Evolutionary conservation across 2,797 vertebrate species (phyloP).

Genomic region (Sandelia bainsii): DNA sequence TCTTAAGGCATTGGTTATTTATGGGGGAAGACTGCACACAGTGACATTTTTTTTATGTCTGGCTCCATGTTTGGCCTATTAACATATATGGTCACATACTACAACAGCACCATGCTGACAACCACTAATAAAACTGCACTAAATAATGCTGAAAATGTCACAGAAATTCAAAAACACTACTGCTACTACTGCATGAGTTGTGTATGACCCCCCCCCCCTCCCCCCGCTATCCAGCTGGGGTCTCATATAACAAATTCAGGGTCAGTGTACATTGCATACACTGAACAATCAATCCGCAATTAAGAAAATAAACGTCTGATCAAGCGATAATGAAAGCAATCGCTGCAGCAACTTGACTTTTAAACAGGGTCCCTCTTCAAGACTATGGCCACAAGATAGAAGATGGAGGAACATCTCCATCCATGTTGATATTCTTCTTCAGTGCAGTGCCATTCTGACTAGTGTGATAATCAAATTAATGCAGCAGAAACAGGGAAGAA

Average conservation of each 20-base stretch:
- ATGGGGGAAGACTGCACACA: neutral
- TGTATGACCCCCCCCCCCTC: too few relatives aligned
- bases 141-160: conserved; percentile 1
- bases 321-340: neutral
- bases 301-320: neutral
- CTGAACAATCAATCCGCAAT: neutral
- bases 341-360: neutral
- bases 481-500: neutral
- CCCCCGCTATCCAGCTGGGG: neutral
- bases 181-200: neutral
- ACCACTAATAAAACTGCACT: neutral
- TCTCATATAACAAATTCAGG: too few relatives aligned
- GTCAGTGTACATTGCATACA: neutral
- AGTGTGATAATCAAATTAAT: neutral
- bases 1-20: neutral
- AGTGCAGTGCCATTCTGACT: too few relatives aligned
- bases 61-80: neutral
- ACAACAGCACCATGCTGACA: conserved; percentile 54
- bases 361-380: neutral
- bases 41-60: neutral
- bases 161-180: neutral
- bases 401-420: neutral
- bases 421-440: neutral
- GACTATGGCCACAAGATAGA: neutral
- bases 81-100: neutral